Base-by-base conservation (phyloP, 2,113 vertebrate species). In the Cololabis saira region DNA sequence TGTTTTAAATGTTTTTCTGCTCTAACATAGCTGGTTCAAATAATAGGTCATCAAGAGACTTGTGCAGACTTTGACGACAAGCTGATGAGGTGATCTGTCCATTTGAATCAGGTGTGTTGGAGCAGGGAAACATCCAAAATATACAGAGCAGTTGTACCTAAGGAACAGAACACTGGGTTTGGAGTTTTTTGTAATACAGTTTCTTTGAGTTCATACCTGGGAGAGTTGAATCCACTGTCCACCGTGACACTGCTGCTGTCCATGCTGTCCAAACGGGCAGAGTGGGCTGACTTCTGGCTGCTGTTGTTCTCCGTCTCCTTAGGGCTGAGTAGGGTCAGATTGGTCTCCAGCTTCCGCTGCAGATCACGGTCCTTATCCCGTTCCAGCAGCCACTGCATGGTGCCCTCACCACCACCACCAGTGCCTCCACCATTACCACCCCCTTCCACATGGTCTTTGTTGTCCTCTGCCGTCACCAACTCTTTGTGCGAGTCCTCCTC, bases 161-260 rank as follows among this genome's bases (percentile, higher is more conserved):
- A 37, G 33, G 33, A 37, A 7, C 45, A 17, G 16, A 37, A 37
- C 33, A 37, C 33, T 18, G 16, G n/a, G n/a, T 3, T 18, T 4
- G 3, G 13, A n/a, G 12, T 63, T 30, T 52, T 65, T 13, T 47
- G 37, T 59, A 10, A 51, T 22, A 9, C 1, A 6, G 6, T 52
- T 44, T 58, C 1, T 48, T 41, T 56, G 4, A 27, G 48, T 71
- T 87, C 95, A 90, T 96, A 99, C 98, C 98, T 97, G 93, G 98
- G 98, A 63, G 98, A 99, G 93, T 99, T 99, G 93, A 99, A 99
- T 84, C 98, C 97, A 87, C 98, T 99, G 93, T 99, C 97, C 90
- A 99, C 97, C 0, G 97, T 99, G 80, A 99, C 96, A 82, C 97
- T 99, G 94, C 97, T 99, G 94, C 97, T 98, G 92, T 99, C 98